A percentile compares a stretch with the other conserved stretches of the same genome.
phyloP scores from a whole-genome alignment of 2,797 vertebrate species.

The Nannoperca australis region DNA sequence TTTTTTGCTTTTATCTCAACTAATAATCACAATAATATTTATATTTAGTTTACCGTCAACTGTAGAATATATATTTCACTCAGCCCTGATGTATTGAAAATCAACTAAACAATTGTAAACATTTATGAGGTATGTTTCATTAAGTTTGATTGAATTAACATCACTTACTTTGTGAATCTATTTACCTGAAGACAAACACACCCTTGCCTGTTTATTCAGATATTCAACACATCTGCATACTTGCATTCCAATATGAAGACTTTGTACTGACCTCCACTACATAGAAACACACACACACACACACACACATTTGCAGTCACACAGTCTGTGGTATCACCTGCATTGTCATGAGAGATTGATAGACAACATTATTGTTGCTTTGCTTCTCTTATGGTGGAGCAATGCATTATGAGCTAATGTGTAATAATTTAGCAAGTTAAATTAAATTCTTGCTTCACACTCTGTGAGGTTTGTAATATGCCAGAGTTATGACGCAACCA shows the following conservation, averaged over 20 bases:
- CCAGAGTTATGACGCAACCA: background rate
- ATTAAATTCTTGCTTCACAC: background rate
- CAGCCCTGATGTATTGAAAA: background rate
- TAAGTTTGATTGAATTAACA: background rate
- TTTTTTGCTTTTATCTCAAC: background rate
- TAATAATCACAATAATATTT: background rate
- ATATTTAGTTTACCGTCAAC: background rate
- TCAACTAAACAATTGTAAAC: background rate
- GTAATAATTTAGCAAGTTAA: background rate
- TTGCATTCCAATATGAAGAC: slow-evolving; percentile 18
- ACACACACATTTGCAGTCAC: background rate
- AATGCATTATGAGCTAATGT: background rate
- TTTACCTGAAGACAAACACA: slow-evolving; percentile 49
- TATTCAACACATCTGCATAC: slow-evolving; percentile 45
- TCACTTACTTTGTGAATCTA: slow-evolving; percentile 1
- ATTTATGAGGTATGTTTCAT: background rate
- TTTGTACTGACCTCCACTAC: background rate
- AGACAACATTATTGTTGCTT: background rate
- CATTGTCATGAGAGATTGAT: background rate
- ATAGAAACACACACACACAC: background rate
- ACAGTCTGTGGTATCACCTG: background rate
- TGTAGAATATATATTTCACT: background rate
- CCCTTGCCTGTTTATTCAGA: slow-evolving; percentile 45
- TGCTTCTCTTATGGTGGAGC: background rate
- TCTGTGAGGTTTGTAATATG: background rate